Percentiles rank a stretch among this genome's conserved stretches.
Conservation (phyloP, 2,113 vertebrate species). For the Emydocephalus ijimae region DNA sequence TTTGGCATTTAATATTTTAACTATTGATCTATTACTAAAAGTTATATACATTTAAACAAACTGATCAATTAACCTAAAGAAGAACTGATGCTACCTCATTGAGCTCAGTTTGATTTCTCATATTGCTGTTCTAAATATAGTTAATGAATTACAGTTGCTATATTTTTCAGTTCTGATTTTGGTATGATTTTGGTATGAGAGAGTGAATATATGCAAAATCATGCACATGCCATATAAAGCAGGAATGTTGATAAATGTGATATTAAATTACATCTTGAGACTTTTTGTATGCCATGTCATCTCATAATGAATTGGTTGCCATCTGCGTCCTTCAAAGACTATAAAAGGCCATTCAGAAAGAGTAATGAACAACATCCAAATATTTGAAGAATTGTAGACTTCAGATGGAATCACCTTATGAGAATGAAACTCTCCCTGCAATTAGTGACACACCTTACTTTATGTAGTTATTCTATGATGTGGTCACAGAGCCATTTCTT, state of each 20-base stretch:
- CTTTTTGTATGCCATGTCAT: neutral
- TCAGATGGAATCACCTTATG: neutral
- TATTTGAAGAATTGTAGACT: neutral
- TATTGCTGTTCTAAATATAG: neutral
- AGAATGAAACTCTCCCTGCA: neutral
- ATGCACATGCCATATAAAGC: neutral
- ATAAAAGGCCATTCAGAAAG: neutral
- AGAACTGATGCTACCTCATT: neutral
- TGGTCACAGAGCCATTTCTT: neutral
- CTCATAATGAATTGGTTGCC: neutral
- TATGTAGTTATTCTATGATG: neutral
- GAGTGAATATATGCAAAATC: neutral
- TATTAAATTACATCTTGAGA: neutral
- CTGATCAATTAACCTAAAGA: neutral
- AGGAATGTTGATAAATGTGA: neutral
- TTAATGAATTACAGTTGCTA: neutral
- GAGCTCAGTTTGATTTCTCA: neutral
- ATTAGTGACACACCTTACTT: conserved; percentile 22
- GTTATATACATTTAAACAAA: neutral
- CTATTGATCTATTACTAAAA: neutral
- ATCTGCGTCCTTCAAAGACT: neutral
- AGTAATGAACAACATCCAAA: neutral
- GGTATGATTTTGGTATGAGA: neutral
- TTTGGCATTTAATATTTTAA: neutral
- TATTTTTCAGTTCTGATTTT: neutral